Evolutionary conservation across 2,113 vertebrate genomes (phyloP), one percentile per base, ranked within the genome.

Genomic region (Calyptomena viridis): DNA sequence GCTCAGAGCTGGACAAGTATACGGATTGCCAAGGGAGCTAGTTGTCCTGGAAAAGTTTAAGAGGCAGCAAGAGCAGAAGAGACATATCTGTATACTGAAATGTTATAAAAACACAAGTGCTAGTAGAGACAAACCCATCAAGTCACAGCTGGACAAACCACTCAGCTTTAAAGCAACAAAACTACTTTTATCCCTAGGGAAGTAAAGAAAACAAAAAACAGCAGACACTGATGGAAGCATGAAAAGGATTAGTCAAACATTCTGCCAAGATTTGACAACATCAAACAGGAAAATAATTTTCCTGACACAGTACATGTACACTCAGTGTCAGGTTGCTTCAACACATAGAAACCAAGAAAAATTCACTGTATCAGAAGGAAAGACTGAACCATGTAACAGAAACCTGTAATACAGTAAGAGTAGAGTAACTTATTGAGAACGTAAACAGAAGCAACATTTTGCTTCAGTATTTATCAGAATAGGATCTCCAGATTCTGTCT

Each of bases 1-100:
- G 93, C 93, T 91, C 73, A 84, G 76, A 92, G 95, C 89, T 77
- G 80, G 89, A 25, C 14, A 44, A 95, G 80, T 86, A 83, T 5
- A 52, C 23, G n/a, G 42, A 39, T 4, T 97, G 94, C 90, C 94
- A 97, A 96, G 42, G 58, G 59, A 94, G 63, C 55, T 76, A 86
- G 89, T 12, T 92, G 79, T 77, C 78, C 90, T 85, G 74, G 71
- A 94, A 76, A 91, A 76, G 78, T 76, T 79, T 66, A 63, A 81
- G 78, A 73, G 24, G 46, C 35, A 93, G 78, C 59, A 85, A 83
- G 24, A 94, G 50, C 71, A 89, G 40, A 63, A 66, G 58, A 86
- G 35, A 83, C 28, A 39, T 20, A 75, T 23, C n/a, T 27, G 6
- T 47, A 62, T 14, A 78, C 30, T 1, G 14, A 83, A 42, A 81